Evolutionary conservation across 2,888 invertebrate species (phyloP).

Genomic region (Eumerus sabulonum): DNA sequence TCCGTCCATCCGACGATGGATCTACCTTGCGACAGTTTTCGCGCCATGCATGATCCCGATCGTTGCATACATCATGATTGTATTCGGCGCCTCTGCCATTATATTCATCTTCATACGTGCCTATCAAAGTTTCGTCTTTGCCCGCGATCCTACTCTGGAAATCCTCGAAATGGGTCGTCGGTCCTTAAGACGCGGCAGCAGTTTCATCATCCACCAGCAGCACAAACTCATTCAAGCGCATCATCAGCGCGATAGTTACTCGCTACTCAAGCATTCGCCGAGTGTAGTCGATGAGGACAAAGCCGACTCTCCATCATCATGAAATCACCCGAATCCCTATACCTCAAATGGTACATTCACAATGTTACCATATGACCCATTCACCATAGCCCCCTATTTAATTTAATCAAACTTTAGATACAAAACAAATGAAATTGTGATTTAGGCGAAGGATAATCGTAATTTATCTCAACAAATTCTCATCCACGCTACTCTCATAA

Average conservation of each 20-base stretch:
- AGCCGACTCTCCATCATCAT: slow-evolving; percentile 46
- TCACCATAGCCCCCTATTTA: too few species aligned
- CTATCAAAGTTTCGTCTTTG: slow-evolving; percentile 87
- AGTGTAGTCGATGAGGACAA: slow-evolving; percentile 67
- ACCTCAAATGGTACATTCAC: background rate
- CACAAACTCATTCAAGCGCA: slow-evolving; percentile 72
- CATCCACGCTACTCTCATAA: slow-evolving; percentile 10
- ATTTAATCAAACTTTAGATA: too few species aligned
- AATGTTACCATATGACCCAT: too few species aligned
- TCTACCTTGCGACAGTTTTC: slow-evolving; percentile 89
- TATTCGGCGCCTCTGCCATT: slow-evolving; percentile 84
- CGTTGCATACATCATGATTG: slow-evolving; percentile 86
- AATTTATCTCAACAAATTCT: slow-evolving; percentile 60
- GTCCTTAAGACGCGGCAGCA: slow-evolving; percentile 83
- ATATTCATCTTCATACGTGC: slow-evolving; percentile 85
- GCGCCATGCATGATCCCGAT: slow-evolving; percentile 86
- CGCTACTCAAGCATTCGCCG: slow-evolving; percentile 73
- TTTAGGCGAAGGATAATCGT: slow-evolving; percentile 59
- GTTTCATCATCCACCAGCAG: slow-evolving; percentile 77
- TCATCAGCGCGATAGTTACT: slow-evolving; percentile 76
- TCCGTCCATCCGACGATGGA: slow-evolving; percentile 89
- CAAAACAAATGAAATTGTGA: slow-evolving; percentile 47
- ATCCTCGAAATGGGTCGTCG: slow-evolving; percentile 88
- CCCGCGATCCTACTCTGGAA: slow-evolving; percentile 84
- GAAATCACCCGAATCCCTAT: slow-evolving; percentile 9